Base-by-base conservation (phyloP, 2,888 invertebrate species). In the Ramazzottius varieornatus region DNA sequence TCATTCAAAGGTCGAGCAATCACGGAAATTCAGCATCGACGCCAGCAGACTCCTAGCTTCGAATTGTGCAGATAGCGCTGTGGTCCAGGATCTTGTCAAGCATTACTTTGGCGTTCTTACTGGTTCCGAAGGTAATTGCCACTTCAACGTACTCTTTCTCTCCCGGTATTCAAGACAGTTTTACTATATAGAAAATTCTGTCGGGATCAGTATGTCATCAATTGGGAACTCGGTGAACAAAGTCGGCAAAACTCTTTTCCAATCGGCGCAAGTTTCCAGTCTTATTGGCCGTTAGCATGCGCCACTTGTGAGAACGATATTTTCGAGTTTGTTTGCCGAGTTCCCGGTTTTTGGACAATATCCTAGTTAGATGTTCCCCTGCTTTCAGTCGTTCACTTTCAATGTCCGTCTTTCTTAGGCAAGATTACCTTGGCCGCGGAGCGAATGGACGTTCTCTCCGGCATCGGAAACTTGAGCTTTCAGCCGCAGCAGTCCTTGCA, bases 1-100 rank as follows among this genome's bases (percentile, higher is more conserved):
- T 46, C 84, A 86, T 75, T 88, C 88, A 0, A 88, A 88, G 72
- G 87, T 90, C 74, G 86, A 85, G 71, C 78, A 81, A 69, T 84
- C 85, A 8, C 81, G 91, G 34, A 78, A 78, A 2, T 84, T 85
- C 72, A 86, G 91, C 0, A 81, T 82, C n/a, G 79, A 80, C 65
- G 86, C 87, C 8, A 82, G 86, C 66, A 81, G 81, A 70, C 80
- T 81, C 68, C 77, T 92, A 63, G 84, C 87, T 1, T 73, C 78
- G 65, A 85, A 87, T 74, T 86, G 86, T 73, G 82, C 82, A 32
- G 82, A 84, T 70, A 74, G 78, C 0, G 78, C 79, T 29, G 82
- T 84, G 0, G 80, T 91, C 33, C 82, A 82, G 69, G 81, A 81
- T 66, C 75, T 91, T 67, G 76, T 89, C 1, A 78, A 81, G 64